Base-by-base conservation (phyloP, 2,888 invertebrate genomes). In the Sinopyrophorus schimmeli region DNA sequence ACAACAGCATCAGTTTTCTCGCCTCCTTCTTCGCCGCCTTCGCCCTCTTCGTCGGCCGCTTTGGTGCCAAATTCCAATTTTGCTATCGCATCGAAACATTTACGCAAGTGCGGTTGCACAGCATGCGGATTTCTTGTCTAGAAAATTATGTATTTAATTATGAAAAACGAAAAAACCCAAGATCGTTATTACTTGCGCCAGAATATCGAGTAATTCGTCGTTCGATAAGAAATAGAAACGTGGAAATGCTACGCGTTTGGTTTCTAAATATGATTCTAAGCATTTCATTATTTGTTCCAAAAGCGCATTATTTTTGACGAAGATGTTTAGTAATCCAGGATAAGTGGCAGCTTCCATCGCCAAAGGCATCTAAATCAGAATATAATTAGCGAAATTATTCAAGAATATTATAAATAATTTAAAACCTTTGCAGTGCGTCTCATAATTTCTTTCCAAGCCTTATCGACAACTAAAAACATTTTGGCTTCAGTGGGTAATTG, bases 401-500 rank as follows among this genome's bases (percentile, higher is more conserved):
- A 20, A 3, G 11, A n/a, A n/a, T n/a, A n/a, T n/a, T n/a, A n/a
- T n/a, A n/a, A n/a, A n/a, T n/a, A n/a, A n/a, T n/a, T n/a, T 12
- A 20, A 7, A 31, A 86, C 84, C 76, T 90, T 91, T 17, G 86
- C 83, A 1, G 89, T 82, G 67, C 83, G 83, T 39, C 91, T 80
- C 85, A 93, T 91, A 17, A 90, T 84, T 55, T 91, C 91, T 68
- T 92, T 92, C 82, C 90, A 94, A 1, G 88, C 88, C 67, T 91
- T 93, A 68, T 95, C 93, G 0, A 94, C 93, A 39, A 83, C 78
- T 2, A 80, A 79, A 69, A 95, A 96, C 65, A 93, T 80, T 65
- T 89, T 86, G 0, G 93, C 89, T 71, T 96, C 95, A 59, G 86
- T 84, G 0, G 95, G 95, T 67, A 96, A 76, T 68, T 95, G 95